Evolutionary conservation across 2,113 vertebrate species (phyloP).

Genomic region (Plecotus auritus): DNA sequence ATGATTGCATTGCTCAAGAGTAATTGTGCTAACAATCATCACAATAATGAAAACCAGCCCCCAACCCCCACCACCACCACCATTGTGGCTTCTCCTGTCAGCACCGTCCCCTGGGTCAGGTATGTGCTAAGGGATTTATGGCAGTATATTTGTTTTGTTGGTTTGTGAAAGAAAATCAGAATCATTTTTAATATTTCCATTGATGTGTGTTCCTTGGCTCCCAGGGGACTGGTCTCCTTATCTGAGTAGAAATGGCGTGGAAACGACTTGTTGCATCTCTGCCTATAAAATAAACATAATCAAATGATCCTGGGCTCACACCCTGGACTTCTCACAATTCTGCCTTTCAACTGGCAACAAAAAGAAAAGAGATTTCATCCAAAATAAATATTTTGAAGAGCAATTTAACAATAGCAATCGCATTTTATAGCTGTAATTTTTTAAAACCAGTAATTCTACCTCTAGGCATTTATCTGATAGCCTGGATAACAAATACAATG

Average conservation of each 20-base stretch:
- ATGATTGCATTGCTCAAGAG: slow-evolving; percentile 40
- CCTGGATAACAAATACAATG: neutral
- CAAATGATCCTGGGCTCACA: neutral
- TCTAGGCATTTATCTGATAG: neutral
- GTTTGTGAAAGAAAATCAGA: slow-evolving; percentile 31
- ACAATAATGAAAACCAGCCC: neutral
- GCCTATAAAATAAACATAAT: slow-evolving; percentile 58
- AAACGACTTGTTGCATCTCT: slow-evolving; percentile 26
- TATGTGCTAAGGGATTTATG: neutral
- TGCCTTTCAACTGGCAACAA: slow-evolving; percentile 28
- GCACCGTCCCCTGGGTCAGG: neutral
- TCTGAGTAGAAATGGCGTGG: slow-evolving; percentile 3
- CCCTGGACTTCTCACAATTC: slow-evolving; percentile 27
- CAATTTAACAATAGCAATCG: slow-evolving; percentile 13
- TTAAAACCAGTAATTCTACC: neutral
- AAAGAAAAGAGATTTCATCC: slow-evolving; percentile 12
- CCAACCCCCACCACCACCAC: accelerated
- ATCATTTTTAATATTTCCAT: slow-evolving; percentile 31
- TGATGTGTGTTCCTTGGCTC: neutral
- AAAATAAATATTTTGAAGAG: slow-evolving; percentile 43
- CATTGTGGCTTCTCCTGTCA: neutral
- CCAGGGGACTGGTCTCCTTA: neutral
- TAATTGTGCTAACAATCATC: neutral
- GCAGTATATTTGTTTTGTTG: neutral
- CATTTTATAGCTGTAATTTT: slow-evolving; percentile 40